Evolutionary conservation across 2,888 invertebrate species (phyloP).

Genomic region (Fragum fragum): DNA sequence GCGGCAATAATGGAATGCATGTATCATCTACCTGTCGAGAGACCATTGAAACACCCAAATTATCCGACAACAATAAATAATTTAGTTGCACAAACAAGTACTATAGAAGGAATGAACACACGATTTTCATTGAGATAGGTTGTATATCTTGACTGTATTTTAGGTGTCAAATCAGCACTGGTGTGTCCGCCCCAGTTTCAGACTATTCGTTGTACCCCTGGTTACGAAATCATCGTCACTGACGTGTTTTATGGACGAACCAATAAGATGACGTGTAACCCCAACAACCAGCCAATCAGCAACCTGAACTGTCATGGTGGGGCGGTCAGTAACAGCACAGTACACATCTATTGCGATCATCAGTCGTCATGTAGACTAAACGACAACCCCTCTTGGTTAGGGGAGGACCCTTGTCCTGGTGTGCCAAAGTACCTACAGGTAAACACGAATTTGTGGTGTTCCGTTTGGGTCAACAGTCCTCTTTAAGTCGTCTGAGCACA

Average conservation of each 20-base stretch:
- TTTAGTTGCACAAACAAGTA: no score
- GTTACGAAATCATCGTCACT: constrained; percentile 50
- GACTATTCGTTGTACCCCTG: constrained; percentile 53
- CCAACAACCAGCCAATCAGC: constrained; percentile 28
- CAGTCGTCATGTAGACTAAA: constrained; percentile 57
- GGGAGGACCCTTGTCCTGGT: constrained; percentile 68
- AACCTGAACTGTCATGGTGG: constrained; percentile 54
- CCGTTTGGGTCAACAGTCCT: no score
- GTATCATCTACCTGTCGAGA: no score
- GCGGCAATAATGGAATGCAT: no score
- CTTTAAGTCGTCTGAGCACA: no score
- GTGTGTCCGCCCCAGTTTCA: constrained; percentile 46
- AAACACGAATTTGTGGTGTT: no score
- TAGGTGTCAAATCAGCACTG: constrained; percentile 38
- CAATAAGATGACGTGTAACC: constrained; percentile 45
- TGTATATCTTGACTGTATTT: no score
- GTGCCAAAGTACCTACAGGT: constrained; percentile 68
- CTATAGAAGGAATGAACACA: no score
- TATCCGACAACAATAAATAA: no score
- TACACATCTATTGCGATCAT: constrained; percentile 52
- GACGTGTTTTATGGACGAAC: constrained; percentile 60
- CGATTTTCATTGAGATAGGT: no score
- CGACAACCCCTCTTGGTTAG: constrained; percentile 42
- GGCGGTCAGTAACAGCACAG: constrained; percentile 39
- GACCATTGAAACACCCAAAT: no score